These are phyloP conservation scores for Myiotriccus ornatus DNA, from an alignment of 2,797 vertebrate species.

Conservation along the genomic window DNA sequence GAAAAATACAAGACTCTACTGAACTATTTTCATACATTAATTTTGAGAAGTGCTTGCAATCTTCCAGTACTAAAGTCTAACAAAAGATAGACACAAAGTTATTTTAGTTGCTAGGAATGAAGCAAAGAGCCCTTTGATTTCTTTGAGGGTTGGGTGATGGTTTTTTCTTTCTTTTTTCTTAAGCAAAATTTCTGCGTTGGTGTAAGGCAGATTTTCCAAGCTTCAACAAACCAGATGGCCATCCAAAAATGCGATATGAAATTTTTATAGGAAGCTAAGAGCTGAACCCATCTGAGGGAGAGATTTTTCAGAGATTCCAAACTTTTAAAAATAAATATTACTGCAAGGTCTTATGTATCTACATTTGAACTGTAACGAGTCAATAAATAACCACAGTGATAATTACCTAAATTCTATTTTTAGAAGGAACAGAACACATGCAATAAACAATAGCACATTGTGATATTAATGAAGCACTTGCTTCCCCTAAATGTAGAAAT, in stretches of 20 bases:
- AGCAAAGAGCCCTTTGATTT: conserved; percentile 69
- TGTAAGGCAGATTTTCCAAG: conserved; percentile 82
- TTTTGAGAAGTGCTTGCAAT: background rate
- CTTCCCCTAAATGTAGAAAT: conserved; percentile 77
- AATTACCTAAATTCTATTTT: conserved; percentile 79
- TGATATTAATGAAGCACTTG: conserved; percentile 75
- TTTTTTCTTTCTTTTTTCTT: conserved; percentile 70
- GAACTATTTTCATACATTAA: background rate
- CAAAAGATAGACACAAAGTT: conserved; percentile 29
- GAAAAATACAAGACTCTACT: background rate
- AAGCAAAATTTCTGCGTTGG: conserved; percentile 79
- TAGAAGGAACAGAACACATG: conserved; percentile 67
- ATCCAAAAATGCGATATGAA: conserved; percentile 81
- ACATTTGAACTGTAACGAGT: conserved; percentile 66
- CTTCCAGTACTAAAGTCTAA: background rate
- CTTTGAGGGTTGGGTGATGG: conserved; percentile 23
- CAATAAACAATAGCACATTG: conserved; percentile 75
- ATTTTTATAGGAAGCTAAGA: conserved; percentile 80
- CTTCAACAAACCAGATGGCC: conserved; percentile 83
- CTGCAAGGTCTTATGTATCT: conserved; percentile 65
- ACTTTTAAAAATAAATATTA: conserved; percentile 78
- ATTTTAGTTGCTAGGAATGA: conserved; percentile 45
- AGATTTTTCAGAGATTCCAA: conserved; percentile 72
- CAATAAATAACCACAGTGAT: conserved; percentile 68
- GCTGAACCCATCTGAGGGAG: conserved; percentile 72